Percentiles rank a stretch among this genome's conserved stretches.
These are phyloP conservation scores for Xiphorhynchus elegans DNA, from an alignment of 2,113 vertebrate species.

Conservation along the genomic window DNA sequence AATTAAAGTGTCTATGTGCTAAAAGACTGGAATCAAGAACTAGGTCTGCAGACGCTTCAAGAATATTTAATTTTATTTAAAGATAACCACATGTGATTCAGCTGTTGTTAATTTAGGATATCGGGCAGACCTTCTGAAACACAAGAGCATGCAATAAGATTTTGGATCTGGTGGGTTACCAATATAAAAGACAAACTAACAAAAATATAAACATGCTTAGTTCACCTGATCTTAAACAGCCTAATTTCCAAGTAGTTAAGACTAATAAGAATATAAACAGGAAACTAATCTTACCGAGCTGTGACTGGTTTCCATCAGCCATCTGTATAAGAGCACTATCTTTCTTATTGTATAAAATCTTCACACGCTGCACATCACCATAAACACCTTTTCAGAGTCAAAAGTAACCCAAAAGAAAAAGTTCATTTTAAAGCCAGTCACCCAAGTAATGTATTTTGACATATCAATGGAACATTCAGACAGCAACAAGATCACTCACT, in stretches of 20 bases:
- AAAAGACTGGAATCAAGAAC: background rate
- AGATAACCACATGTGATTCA: background rate
- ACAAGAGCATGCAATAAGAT: background rate
- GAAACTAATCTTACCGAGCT: constrained; percentile 87
- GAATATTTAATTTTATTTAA: background rate
- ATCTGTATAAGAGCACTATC: constrained; percentile 98
- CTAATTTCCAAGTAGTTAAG: background rate
- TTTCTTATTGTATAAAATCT: constrained; percentile 99
- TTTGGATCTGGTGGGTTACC: background rate
- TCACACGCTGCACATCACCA: constrained; percentile 97
- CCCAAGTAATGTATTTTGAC: constrained; percentile 68
- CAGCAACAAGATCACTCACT: constrained; percentile 81
- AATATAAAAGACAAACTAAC: background rate
- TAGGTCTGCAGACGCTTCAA: background rate
- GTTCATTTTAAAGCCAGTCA: constrained; percentile 81
- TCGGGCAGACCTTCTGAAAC: background rate
- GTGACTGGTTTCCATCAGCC: constrained; percentile 95
- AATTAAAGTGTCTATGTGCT: background rate
- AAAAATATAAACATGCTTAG: background rate
- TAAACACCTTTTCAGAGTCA: constrained; percentile 94
- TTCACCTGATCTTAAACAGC: background rate
- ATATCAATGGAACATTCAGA: constrained; percentile 85
- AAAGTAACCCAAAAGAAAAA: constrained; percentile 81
- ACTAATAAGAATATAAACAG: background rate
- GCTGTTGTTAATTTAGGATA: background rate